Evolutionary conservation across 2,113 vertebrate genomes (phyloP).

Genomic region (Hiodon alosoides): DNA sequence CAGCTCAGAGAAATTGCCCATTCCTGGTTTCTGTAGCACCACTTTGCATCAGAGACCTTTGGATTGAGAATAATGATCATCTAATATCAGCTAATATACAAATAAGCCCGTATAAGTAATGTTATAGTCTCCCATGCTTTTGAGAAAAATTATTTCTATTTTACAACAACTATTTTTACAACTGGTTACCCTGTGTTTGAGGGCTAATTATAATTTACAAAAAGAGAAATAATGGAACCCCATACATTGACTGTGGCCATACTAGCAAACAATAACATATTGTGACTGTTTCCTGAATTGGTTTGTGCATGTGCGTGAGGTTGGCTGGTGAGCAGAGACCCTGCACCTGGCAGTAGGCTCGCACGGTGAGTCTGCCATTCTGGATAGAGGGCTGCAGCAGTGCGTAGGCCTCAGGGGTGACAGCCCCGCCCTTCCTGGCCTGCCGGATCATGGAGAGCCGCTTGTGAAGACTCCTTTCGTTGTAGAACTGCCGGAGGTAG

Average conservation of each 20-base stretch:
- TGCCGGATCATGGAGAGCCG: constrained; percentile 63
- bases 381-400: constrained; percentile 60
- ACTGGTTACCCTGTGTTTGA: too few species aligned
- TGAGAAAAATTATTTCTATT: too few species aligned
- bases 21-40: constrained; percentile 59
- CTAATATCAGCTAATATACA: not conserved
- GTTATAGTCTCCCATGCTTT: too few species aligned
- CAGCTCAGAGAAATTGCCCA: constrained; percentile 54
- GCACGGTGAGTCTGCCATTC: constrained; percentile 51
- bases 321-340: too few species aligned
- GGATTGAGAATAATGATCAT: not conserved
- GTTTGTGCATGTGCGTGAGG: not conserved
- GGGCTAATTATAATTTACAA: too few species aligned
- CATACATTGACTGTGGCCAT: too few species aligned
- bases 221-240: too few species aligned
- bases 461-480: constrained; percentile 60
- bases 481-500: constrained; percentile 64
- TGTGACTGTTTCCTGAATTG: not conserved
- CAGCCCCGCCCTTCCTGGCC: constrained; percentile 64
- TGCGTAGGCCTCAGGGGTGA: constrained; percentile 65
- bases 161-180: too few species aligned
- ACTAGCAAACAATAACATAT: not conserved
- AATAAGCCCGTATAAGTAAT: too few species aligned
- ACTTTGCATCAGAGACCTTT: constrained; percentile 59
- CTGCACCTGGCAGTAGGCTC: constrained; percentile 60